Base-by-base conservation (phyloP, 2,888 invertebrate genomes). In the Stegophylla sp. region DNA sequence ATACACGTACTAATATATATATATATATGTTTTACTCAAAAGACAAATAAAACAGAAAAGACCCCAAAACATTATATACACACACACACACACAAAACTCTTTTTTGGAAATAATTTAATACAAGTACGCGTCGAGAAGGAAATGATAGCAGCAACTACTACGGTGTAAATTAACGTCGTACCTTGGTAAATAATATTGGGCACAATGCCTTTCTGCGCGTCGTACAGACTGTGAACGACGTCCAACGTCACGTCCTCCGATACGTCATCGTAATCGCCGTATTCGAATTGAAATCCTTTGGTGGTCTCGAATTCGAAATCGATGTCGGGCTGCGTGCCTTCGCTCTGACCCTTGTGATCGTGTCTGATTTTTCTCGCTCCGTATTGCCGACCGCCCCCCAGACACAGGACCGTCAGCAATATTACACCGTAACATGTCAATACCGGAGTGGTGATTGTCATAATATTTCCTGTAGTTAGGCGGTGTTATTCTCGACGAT, bases 111-210 rank as follows among this genome's bases (percentile, higher is more conserved):
- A n/a, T n/a, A n/a, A n/a, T n/a, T n/a, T n/a, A n/a, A n/a, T n/a
- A n/a, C n/a, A n/a, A n/a, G n/a, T n/a, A n/a, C n/a, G n/a, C n/a
- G n/a, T n/a, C n/a, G n/a, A n/a, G n/a, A n/a, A n/a, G n/a, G n/a
- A n/a, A n/a, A n/a, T n/a, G n/a, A n/a, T n/a, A n/a, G n/a, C n/a
- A n/a, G n/a, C n/a, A n/a, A n/a, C n/a, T n/a, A n/a, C n/a, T n/a
- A n/a, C n/a, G n/a, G n/a, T n/a, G n/a, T n/a, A n/a, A 34, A 34
- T 5, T 34, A 34, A 34, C 7, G 34, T 7, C 7, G 1, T 71
- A 79, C 79, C 71, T 79, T 79, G 79, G 4, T 79, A 79, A 23
- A 71, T 15, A 9, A 79, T 28, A 10, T 79, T 48, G 17, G 79
- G 61, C 61, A 79, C 79, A 26, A 79, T 41, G 10, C 79, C 79